These are phyloP conservation scores for rabbit (Oryctolagus cuniculus) DNA, from an alignment of 2,113 vertebrate genomes.

Conservation along the genomic window mOryCun1.1 NC_091440.1:18472501-18473000, in stretches of 20 bases:
- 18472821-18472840: not conserved
- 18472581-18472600: too few relatives aligned
- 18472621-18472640: too few relatives aligned
- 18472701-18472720: too few relatives aligned
- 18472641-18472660: too few relatives aligned
- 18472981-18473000: slow-evolving; percentile 74
- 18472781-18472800: not conserved
- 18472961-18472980: slow-evolving; percentile 58
- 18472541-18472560: too few relatives aligned
- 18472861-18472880: slow-evolving; percentile 52
- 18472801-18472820: slow-evolving; percentile 9
- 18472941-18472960: slow-evolving; percentile 40
- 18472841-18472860: slow-evolving; percentile 24
- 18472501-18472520: too few relatives aligned
- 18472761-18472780: not conserved
- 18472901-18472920: slow-evolving; percentile 67
- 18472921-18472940: slow-evolving; percentile 67
- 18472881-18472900: slow-evolving; percentile 64
- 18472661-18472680: too few relatives aligned
- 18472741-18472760: not conserved
- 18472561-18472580: too few relatives aligned
- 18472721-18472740: not conserved
- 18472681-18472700: too few relatives aligned
- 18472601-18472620: too few relatives aligned
- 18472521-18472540: too few relatives aligned